phyloP scores from a whole-genome alignment of 2,113 vertebrate species.

The Rynchops niger region DNA sequence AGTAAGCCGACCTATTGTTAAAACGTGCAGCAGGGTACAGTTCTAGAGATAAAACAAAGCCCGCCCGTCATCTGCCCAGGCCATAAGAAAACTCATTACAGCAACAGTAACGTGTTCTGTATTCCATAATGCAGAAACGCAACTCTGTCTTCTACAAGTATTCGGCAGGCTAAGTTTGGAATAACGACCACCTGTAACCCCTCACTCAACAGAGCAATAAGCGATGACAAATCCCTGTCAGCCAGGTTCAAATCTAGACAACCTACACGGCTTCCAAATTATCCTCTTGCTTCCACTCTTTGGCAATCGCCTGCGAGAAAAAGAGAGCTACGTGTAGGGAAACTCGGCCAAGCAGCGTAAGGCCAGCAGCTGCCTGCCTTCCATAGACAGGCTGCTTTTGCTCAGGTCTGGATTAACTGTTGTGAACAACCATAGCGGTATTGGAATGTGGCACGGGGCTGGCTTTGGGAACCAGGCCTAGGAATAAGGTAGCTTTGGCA shows the following conservation, averaged over 20 bases:
- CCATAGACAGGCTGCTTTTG: neutral
- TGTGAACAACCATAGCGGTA: fast-evolving
- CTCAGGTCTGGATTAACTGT: neutral
- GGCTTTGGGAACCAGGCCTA: neutral
- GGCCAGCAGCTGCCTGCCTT: neutral
- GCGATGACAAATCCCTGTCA: neutral
- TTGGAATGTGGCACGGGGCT: fast-evolving
- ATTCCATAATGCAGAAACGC: fast-evolving
- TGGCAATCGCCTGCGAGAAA: fast-evolving
- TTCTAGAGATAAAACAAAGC: neutral
- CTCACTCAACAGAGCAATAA: neutral
- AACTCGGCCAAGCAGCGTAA: neutral
- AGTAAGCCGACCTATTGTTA: neutral
- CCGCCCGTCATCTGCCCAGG: neutral
- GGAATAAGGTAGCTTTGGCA: neutral
- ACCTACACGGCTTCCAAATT: neutral
- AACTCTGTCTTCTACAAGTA: neutral
- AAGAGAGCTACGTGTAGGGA: neutral
- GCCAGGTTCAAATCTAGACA: neutral
- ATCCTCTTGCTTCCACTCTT: neutral
- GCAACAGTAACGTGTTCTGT: neutral
- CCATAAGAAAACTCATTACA: neutral
- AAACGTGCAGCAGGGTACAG: fast-evolving
- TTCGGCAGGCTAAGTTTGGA: neutral
- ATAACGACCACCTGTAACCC: neutral